These are phyloP conservation scores for Morus bassanus DNA, from an alignment of 2,797 vertebrate genomes.

Conservation along the genomic window DNA sequence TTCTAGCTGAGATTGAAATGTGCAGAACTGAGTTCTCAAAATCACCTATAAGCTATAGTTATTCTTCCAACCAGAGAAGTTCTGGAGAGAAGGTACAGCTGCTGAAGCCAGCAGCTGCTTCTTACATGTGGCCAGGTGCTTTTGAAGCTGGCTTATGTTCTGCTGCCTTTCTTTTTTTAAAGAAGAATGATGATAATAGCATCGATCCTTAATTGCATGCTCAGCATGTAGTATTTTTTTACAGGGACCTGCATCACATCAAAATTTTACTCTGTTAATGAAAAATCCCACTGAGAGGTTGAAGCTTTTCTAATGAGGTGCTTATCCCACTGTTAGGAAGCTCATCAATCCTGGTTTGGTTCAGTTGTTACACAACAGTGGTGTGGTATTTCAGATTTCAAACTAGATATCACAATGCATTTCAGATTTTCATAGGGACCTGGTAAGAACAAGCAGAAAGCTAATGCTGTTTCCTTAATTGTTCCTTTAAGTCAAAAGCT, in stretches of 20 bases:
- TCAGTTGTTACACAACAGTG: not conserved
- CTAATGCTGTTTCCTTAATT: not conserved
- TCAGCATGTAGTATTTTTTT: not conserved
- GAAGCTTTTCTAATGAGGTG: not conserved
- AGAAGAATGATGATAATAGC: not conserved
- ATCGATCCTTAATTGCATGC: not conserved
- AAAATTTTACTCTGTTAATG: not conserved
- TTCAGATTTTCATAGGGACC: not conserved
- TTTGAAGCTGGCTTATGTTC: not conserved
- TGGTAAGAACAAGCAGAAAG: not conserved
- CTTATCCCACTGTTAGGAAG: not conserved
- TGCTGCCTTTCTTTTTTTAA: not conserved
- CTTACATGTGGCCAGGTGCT: not conserved
- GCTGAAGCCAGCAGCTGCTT: not conserved
- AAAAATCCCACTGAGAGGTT: not conserved
- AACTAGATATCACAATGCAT: not conserved
- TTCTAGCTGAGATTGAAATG: not conserved
- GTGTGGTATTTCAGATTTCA: not conserved
- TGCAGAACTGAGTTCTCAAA: not conserved
- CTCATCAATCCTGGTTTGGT: not conserved
- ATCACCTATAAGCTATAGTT: not conserved
- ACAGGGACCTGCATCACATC: not conserved
- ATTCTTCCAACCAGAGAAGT: not conserved
- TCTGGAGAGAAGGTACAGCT: not conserved
- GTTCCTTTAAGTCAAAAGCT: not conserved